A percentile compares a stretch with the other conserved stretches of the same genome.
These are phyloP conservation scores for Ramazzottius varieornatus DNA, from an alignment of 2,888 invertebrate genomes.

Conservation along the genomic window DNA sequence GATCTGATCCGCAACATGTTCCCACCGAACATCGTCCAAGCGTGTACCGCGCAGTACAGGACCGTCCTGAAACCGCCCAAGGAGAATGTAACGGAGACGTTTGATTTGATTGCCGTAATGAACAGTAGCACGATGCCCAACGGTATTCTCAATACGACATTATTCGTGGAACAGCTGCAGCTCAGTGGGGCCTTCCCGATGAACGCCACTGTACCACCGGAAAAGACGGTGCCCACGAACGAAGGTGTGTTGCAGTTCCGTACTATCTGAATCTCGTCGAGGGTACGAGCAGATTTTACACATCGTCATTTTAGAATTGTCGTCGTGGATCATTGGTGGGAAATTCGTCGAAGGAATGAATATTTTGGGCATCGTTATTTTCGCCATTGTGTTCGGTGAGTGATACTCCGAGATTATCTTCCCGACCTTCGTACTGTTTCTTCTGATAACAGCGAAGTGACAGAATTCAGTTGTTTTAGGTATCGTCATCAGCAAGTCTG, in stretches of 20 bases:
- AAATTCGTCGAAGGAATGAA: constrained; percentile 19
- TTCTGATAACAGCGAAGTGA: no score
- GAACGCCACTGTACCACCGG: no score
- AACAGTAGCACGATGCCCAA: background rate
- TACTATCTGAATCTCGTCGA: no score
- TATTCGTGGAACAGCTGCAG: no score
- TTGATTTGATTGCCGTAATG: background rate
- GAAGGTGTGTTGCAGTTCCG: no score
- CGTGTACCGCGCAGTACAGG: constrained; percentile 39
- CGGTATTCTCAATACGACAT: no score
- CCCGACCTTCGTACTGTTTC: no score
- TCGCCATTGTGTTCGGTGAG: constrained; percentile 30
- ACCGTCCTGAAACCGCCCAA: background rate
- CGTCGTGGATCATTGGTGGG: background rate
- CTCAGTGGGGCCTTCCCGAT: no score
- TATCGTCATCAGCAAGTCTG: constrained; percentile 65
- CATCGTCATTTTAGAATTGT: no score
- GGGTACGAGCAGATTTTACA: no score
- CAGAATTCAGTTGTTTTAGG: constrained; percentile 30
- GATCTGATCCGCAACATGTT: constrained; percentile 48
- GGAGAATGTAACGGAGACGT: background rate
- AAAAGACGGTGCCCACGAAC: no score
- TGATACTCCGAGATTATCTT: no score
- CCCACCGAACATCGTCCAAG: constrained; percentile 64
- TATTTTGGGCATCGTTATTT: constrained; percentile 26